Conservation (phyloP, 2,113 vertebrate genomes). For the Strix aluco region DNA sequence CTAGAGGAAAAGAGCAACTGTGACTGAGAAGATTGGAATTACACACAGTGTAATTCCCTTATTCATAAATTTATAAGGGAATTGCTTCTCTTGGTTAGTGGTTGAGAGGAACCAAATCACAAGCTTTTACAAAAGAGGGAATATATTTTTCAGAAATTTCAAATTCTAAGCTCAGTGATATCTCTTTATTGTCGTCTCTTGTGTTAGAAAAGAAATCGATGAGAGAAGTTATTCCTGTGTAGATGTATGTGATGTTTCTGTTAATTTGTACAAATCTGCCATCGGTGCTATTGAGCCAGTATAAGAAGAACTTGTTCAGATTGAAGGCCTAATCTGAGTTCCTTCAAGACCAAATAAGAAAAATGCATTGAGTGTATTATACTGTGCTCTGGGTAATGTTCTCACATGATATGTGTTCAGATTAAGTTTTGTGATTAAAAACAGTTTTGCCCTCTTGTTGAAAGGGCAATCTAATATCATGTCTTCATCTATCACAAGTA, state of each 20-base stretch:
- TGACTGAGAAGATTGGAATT: constrained; percentile 60
- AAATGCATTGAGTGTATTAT: background rate
- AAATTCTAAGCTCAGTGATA: background rate
- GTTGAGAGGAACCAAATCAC: background rate
- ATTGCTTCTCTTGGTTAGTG: background rate
- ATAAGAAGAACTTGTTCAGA: background rate
- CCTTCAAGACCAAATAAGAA: background rate
- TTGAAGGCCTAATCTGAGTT: background rate
- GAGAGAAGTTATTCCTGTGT: background rate
- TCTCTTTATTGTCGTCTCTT: background rate
- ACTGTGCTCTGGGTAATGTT: background rate
- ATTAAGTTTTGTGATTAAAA: background rate
- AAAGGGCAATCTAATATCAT: background rate
- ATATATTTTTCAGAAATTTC: background rate
- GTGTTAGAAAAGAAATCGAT: background rate
- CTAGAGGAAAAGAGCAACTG: constrained; percentile 2
- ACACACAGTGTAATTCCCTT: constrained; percentile 52
- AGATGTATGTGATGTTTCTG: background rate
- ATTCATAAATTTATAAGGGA: background rate
- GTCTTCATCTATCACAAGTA: background rate
- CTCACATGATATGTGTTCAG: background rate
- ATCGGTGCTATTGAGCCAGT: background rate
- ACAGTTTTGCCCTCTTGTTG: background rate
- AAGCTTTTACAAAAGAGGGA: background rate
- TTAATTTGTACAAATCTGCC: background rate